A percentile compares a stretch with the other conserved stretches of the same genome.
These are phyloP conservation scores for Sebastiscus albofasciatus DNA, from an alignment of 2,797 vertebrate genomes.

Conservation along the genomic window DNA sequence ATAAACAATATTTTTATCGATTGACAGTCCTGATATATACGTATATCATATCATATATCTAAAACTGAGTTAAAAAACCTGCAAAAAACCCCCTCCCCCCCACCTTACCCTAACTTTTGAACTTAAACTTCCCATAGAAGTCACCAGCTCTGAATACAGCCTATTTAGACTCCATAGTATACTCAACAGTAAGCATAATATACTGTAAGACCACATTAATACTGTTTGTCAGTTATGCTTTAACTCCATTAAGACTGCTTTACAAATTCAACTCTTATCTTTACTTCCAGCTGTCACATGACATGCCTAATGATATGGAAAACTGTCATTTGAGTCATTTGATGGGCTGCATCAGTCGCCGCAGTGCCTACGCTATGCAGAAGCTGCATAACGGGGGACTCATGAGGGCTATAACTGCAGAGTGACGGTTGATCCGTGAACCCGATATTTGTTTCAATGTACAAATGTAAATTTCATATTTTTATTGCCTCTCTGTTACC, in stretches of 20 bases:
- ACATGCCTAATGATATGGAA: background rate
- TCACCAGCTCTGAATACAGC: constrained; percentile 45
- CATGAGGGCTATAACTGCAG: constrained; percentile 24
- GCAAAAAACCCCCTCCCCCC: background rate
- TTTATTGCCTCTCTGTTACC: constrained; percentile 49
- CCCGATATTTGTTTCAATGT: constrained; percentile 51
- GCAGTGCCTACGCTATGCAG: constrained; percentile 43
- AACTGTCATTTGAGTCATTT: constrained; percentile 14
- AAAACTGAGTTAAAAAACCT: background rate
- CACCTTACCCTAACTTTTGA: background rate
- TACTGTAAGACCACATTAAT: background rate
- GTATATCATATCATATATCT: background rate
- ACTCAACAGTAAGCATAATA: background rate
- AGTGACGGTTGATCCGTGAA: constrained; percentile 71
- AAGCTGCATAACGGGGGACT: constrained; percentile 10
- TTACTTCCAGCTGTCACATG: constrained; percentile 3
- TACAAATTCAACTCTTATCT: background rate
- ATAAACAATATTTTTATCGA: too few species aligned
- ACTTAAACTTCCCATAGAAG: background rate
- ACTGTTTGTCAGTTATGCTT: background rate
- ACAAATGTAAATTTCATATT: constrained; percentile 65
- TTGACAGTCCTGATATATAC: too few species aligned
- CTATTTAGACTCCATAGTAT: background rate
- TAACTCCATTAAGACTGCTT: background rate
- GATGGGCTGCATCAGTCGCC: constrained; percentile 54